phyloP scores from a whole-genome alignment of 2,797 vertebrate species.

The Lycodopsis pacificus region DNA sequence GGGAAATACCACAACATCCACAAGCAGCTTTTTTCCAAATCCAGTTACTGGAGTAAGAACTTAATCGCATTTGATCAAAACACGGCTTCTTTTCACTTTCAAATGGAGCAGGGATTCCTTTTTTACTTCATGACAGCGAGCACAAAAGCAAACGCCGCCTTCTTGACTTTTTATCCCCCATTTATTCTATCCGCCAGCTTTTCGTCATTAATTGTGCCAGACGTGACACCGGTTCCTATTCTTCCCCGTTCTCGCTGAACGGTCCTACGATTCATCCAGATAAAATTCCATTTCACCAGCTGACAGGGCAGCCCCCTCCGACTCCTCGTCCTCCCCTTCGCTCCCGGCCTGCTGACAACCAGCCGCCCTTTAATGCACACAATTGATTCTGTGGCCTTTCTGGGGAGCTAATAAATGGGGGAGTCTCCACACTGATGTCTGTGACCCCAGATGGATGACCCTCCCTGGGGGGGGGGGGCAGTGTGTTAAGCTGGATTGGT shows the following conservation, averaged over 20 bases:
- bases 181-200: slow-evolving; percentile 43
- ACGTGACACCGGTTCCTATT: slow-evolving; percentile 36
- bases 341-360: slow-evolving; percentile 55
- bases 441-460: slow-evolving; percentile 71
- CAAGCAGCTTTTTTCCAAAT: slow-evolving; percentile 34
- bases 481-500: not conserved
- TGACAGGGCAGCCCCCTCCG: slow-evolving; percentile 51
- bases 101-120: slow-evolving; percentile 32
- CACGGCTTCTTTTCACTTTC: slow-evolving; percentile 33
- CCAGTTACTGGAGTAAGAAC: slow-evolving; percentile 52
- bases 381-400: slow-evolving; percentile 76
- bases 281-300: slow-evolving; percentile 67
- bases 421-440: slow-evolving; percentile 29
- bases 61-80: slow-evolving; percentile 67
- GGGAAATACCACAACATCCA: slow-evolving; percentile 49
- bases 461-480: slow-evolving; percentile 21
- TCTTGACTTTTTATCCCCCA: slow-evolving; percentile 13
- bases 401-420: slow-evolving; percentile 70
- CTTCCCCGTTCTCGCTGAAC: slow-evolving; percentile 36
- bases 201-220: slow-evolving; percentile 43
- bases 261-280: slow-evolving; percentile 56
- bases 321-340: slow-evolving; percentile 12
- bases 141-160: slow-evolving; percentile 38
- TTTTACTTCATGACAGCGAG: slow-evolving; percentile 16
- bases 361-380: slow-evolving; percentile 60